Base-by-base conservation (phyloP, 1,140 invertebrate genomes). In the Hyles euphorbiae region DNA sequence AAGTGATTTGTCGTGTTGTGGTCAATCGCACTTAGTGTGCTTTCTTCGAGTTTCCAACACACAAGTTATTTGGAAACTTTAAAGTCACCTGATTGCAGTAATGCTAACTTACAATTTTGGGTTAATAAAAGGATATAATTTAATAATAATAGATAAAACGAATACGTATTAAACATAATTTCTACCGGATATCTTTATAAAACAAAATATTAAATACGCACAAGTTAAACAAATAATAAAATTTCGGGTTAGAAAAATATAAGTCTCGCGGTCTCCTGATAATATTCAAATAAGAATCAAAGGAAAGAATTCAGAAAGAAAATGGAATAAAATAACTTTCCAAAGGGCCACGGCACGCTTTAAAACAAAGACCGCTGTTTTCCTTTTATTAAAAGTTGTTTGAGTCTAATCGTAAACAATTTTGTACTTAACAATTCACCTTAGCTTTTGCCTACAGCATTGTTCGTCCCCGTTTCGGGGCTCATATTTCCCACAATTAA, bases 1-100 rank as follows among this genome's bases (percentile, higher is more conserved):
- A 87, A 87, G 83, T 79, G 83, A 84, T 81, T 82, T 87, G 78
- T 78, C 73, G 74, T 82, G 83, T 87, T 64, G 72, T 66, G 73
- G 77, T 76, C 76, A 79, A 78, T 75, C 67, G 70, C 69, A 70
- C 70, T 74, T 72, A 67, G 54, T 46, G 58, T 70, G 63, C 63
- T 76, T 71, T 70, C 68, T 76, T 76, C 57, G 58, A 64, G 67
- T 65, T 70, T 63, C 58, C 33, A 57, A 57, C 65, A 51, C 46
- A 60, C 68, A 49, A 63, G 58, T 74, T 56, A 71, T 68, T 74
- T 72, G 58, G 47, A 67, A 68, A 76, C 65, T 58, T 70, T 51
- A 32, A 50, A 48, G 32, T 40, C 49, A 40, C 12, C 46, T 34
- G 55, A n/a, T 59, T 50, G 40, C 10, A 36, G 10, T 55, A 40